Evolutionary conservation across 2,113 vertebrate species (phyloP), one percentile per base, ranked within the genome.

Genomic region (Edolisoma coerulescens): DNA sequence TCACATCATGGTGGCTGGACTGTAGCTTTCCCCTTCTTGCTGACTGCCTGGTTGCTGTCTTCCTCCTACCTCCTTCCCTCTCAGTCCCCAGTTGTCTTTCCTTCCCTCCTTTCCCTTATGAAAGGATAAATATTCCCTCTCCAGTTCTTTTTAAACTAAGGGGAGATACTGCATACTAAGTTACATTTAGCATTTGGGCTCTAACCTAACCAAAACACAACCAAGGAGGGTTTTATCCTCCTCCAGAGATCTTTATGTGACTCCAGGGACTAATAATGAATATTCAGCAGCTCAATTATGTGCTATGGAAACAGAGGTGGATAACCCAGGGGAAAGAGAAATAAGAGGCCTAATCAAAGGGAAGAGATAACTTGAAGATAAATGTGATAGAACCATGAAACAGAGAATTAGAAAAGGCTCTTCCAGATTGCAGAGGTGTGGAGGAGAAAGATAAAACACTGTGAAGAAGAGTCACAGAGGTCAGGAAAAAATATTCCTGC

Each of bases 271-370:
- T 74, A 86, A 86, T 89, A 81, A 74, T 86, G 90, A 92, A 94
- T 93, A 96, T 95, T 92, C 73, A 92, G 68, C 16, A 86, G 35
- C 52, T 94, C 90, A 93, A 14, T 93, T 96, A 83, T 47, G 39
- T 88, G 53, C 81, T 87, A 8, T 77, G 49, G 65, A 94, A 96
- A 93, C 49, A 84, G 85, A 90, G 68, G 75, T 52, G 41, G 52
- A 68, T 94, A 94, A 90, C 69, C 52, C 68, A 87, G 49, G 79
- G 65, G 92, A 90, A 92, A 84, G 56, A 88, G 85, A 94, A 96
- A 93, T 88, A 95, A 96, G 92, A 96, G 37, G 47, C 44, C 64
- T 90, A 86, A 90, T 88, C 75, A 91, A 94, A 89, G n/a, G 71
- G 71, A 84, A 68, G 68, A 56, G 32, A 89, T 67, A 93, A 93